Percentiles rank a stretch among this genome's conserved stretches.
Evolutionary conservation across 2,797 vertebrate genomes (phyloP).

Genomic region (Novumbra hubbsi): DNA sequence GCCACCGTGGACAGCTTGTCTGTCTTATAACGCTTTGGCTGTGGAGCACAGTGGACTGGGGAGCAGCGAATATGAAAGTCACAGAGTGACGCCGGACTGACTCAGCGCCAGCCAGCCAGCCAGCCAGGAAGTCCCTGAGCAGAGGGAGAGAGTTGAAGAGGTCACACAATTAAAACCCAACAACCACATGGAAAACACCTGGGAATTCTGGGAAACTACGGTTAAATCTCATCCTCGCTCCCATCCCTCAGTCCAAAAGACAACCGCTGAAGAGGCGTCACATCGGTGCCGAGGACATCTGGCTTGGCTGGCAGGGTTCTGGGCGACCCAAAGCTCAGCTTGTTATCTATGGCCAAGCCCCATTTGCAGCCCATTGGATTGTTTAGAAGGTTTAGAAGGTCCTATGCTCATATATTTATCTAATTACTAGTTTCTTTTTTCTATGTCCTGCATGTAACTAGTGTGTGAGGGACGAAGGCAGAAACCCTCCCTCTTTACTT

Average conservation of each 20-base stretch:
- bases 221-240: constrained; percentile 12
- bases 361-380: constrained; percentile 53
- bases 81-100: constrained; percentile 71
- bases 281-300: constrained; percentile 26
- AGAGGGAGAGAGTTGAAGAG: constrained; percentile 51
- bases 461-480: constrained; percentile 39
- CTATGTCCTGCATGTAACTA: constrained; percentile 50
- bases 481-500: constrained; percentile 49
- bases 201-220: constrained; percentile 40
- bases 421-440: constrained; percentile 58
- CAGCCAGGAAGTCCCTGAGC: constrained; percentile 18
- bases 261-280: neutral
- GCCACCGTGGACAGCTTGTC: constrained; percentile 63
- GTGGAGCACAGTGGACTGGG: constrained; percentile 38
- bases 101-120: constrained; percentile 38
- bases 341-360: constrained; percentile 49
- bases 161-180: constrained; percentile 50
- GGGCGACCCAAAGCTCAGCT: constrained; percentile 24
- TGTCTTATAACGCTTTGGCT: constrained; percentile 70
- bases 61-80: constrained; percentile 74
- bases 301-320: constrained; percentile 14
- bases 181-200: constrained; percentile 48
- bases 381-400: constrained; percentile 45
- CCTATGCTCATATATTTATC: constrained; percentile 57
- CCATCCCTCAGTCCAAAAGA: constrained; percentile 4